A percentile compares a stretch with the other conserved stretches of the same genome.
phyloP scores from a whole-genome alignment of 2,113 vertebrate species.

The human (Homo sapiens) region DNA sequence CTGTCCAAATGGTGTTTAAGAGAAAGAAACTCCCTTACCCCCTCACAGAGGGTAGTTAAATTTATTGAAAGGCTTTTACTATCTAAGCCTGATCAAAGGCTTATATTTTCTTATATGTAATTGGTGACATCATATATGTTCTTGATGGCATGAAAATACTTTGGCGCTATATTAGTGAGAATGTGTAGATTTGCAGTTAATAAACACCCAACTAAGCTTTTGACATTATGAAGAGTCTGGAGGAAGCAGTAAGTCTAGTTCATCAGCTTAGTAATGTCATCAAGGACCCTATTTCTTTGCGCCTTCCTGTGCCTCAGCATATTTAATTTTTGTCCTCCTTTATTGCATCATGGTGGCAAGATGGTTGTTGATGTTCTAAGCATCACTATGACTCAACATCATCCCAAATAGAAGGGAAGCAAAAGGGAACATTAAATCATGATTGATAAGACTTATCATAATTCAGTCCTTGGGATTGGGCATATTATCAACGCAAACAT shows the following conservation, averaged over 20 bases:
- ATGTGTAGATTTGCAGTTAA: neutral
- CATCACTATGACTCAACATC: neutral
- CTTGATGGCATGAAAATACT: neutral
- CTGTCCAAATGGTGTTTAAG: neutral
- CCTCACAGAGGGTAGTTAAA: neutral
- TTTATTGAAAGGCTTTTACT: neutral
- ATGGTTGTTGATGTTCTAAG: neutral
- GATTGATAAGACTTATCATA: neutral
- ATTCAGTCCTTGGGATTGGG: neutral
- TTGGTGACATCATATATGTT: neutral
- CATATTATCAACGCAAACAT: neutral
- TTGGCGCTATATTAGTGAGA: neutral
- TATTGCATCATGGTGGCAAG: neutral
- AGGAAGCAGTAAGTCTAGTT: neutral
- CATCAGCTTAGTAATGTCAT: neutral
- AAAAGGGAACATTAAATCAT: neutral
- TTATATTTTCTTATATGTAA: neutral
- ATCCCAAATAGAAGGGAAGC: neutral
- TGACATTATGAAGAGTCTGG: neutral
- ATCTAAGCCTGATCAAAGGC: neutral
- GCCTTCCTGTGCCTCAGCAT: neutral
- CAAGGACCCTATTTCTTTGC: neutral
- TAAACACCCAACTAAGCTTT: neutral
- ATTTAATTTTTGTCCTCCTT: neutral
- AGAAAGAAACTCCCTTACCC: neutral